Base-by-base conservation (phyloP, 2,888 invertebrate genomes). In the Watsonalla cultraria region DNA sequence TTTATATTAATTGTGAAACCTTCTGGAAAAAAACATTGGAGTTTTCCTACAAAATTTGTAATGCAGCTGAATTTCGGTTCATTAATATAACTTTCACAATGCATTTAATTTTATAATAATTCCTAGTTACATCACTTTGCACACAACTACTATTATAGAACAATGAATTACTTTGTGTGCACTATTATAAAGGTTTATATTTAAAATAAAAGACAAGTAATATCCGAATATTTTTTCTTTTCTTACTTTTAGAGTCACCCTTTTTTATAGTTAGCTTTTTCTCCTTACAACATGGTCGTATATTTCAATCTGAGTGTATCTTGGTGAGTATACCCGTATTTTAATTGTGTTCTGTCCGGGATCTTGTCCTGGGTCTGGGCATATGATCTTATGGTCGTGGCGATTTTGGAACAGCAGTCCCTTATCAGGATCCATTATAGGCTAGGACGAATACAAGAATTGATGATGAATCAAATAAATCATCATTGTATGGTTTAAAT, bases 331-430 rank as follows among this genome's bases (percentile, higher is more conserved):
- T 13, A 96, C 81, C 51, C 94, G 87, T 51, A 91, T 85, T 58
- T 96, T 92, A 2, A 90, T 92, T 0, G 94, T 94, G 76, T 95
- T 94, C 61, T 93, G 92, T 0, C 95, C 95, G 0, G 94, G 94
- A 0, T 90, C 80, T 37, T 84, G 82, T 0, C 78, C 75, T 0
- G 96, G 95, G 73, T 96, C 94, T 0, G 95, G 94, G 66, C 92
- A 94, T 50, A 97, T 92, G 46, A 94, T 92, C 81, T 95, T 95
- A 66, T 95, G 92, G 75, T 97, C 97, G 61, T 95, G 93, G 52
- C 94, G 93, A 75, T 96, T 96, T 88, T 95, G 95, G 70, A 97
- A 97, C 42, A 95, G 81, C 34, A 97, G 76, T 0, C 96, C 96
- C 57, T 90, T 91, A 6, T 92, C 92, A n/a, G 94, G 93, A 74